Conservation (phyloP, 2,888 invertebrate species). For the Lithophane ornitopus region DNA sequence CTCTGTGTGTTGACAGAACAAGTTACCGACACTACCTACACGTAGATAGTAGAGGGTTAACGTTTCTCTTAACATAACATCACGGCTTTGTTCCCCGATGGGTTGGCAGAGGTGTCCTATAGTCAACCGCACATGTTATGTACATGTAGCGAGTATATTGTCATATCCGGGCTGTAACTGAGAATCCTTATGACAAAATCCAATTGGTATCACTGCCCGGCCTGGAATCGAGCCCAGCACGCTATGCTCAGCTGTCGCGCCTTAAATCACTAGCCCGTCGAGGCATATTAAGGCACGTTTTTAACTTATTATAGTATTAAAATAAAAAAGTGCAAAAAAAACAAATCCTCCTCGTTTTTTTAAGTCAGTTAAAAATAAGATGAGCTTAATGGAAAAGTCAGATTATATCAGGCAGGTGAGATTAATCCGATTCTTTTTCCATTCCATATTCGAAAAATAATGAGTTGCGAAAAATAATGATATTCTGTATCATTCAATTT, state of each 20-base stretch:
- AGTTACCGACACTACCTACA: slow-evolving; percentile 10
- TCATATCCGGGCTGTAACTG: background rate
- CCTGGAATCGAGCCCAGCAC: background rate
- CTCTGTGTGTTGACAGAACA: slow-evolving; percentile 17
- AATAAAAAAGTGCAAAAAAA: slow-evolving; percentile 20
- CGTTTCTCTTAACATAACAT: background rate
- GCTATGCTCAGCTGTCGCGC: background rate
- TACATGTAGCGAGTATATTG: background rate
- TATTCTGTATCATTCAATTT: slow-evolving; percentile 36
- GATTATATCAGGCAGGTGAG: slow-evolving; percentile 46
- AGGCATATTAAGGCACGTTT: background rate
- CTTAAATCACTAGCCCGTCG: too few species aligned
- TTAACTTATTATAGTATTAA: background rate
- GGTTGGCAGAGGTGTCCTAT: background rate
- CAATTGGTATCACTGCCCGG: background rate
- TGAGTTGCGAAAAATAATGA: slow-evolving; percentile 28
- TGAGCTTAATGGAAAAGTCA: slow-evolving; percentile 45
- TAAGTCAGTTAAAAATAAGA: slow-evolving; percentile 19
- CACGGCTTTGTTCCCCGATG: background rate
- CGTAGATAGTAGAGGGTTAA: background rate
- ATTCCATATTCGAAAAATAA: slow-evolving; percentile 39
- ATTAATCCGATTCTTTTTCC: slow-evolving; percentile 43
- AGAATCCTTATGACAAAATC: background rate
- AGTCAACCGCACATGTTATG: background rate
- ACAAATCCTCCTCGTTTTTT: background rate